Evolutionary conservation across 2,797 vertebrate species (phyloP).

Genomic region (Sebastes oblongus): DNA sequence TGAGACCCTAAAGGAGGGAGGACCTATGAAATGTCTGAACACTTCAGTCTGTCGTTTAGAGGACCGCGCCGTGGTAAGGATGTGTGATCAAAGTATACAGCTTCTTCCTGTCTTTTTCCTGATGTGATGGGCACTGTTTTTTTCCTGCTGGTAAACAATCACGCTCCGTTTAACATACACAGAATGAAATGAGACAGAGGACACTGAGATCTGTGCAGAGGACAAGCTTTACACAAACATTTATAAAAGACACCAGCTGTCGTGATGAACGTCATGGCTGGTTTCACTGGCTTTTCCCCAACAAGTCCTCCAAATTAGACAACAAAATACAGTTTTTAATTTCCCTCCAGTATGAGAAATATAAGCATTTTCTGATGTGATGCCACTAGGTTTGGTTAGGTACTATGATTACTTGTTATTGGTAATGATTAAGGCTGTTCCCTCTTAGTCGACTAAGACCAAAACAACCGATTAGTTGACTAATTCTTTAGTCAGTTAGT

Average conservation of each 20-base stretch:
- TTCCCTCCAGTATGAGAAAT: not conserved
- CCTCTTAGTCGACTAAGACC: no score
- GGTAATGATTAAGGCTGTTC: no score
- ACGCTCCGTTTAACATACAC: conserved; percentile 62
- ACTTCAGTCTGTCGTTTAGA: not conserved
- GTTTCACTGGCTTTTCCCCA: not conserved
- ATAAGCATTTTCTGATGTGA: not conserved
- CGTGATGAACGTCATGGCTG: conserved; percentile 4
- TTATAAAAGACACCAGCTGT: conserved; percentile 31
- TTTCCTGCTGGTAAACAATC: conserved; percentile 52
- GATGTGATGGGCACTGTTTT: conserved; percentile 2
- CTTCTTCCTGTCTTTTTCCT: conserved; percentile 1
- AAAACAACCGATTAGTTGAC: no score
- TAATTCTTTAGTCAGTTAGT: no score
- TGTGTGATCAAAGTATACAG: not conserved
- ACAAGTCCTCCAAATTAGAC: not conserved
- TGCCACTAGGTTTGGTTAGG: not conserved
- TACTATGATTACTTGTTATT: not conserved
- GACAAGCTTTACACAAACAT: conserved; percentile 30
- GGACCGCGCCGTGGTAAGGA: not conserved
- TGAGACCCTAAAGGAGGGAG: conserved; percentile 11
- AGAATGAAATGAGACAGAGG: conserved; percentile 42
- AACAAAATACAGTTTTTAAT: not conserved
- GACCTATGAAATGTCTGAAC: conserved; percentile 1
- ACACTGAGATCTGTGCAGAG: conserved; percentile 10